Evolutionary conservation across 2,797 vertebrate genomes (phyloP).

Genomic region (Leuciscus waleckii): DNA sequence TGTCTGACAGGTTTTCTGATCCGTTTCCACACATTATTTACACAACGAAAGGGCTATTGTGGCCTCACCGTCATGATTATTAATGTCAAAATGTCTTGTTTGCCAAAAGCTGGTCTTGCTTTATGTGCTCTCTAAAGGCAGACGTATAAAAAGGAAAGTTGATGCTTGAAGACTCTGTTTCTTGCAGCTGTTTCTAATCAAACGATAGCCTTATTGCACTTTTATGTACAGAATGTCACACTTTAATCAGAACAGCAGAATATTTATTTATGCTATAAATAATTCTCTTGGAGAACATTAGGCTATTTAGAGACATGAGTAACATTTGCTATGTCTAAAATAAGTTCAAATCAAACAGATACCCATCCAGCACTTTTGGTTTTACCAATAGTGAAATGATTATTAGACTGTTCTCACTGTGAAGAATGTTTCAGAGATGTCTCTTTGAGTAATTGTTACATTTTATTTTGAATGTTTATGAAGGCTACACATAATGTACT

Average conservation of each 20-base stretch:
- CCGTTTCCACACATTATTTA: conserved; percentile 28
- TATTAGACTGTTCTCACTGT: conserved; percentile 43
- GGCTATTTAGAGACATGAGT: conserved; percentile 20
- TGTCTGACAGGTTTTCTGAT: conserved; percentile 18
- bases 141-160: background rate
- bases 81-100: conserved; percentile 42
- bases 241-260: conserved; percentile 61
- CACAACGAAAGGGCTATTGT: conserved; percentile 49
- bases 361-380: conserved; percentile 30
- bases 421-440: conserved; percentile 22
- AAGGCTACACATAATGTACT: conserved; percentile 18
- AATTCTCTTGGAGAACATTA: conserved; percentile 6
- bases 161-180: conserved; percentile 24
- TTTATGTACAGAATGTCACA: conserved; percentile 60
- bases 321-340: conserved; percentile 19
- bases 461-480: conserved; percentile 40
- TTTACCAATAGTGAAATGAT: conserved; percentile 31
- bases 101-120: conserved; percentile 44
- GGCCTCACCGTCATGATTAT: conserved; percentile 28
- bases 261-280: conserved; percentile 61
- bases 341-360: background rate
- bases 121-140: background rate
- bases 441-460: conserved; percentile 26
- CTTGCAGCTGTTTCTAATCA: conserved; percentile 41
- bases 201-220: conserved; percentile 66